Percentiles rank a stretch among this genome's conserved stretches.
These are phyloP conservation scores for Carcharodon carcharias DNA, from an alignment of 2,797 vertebrate genomes.

Conservation along the genomic window DNA sequence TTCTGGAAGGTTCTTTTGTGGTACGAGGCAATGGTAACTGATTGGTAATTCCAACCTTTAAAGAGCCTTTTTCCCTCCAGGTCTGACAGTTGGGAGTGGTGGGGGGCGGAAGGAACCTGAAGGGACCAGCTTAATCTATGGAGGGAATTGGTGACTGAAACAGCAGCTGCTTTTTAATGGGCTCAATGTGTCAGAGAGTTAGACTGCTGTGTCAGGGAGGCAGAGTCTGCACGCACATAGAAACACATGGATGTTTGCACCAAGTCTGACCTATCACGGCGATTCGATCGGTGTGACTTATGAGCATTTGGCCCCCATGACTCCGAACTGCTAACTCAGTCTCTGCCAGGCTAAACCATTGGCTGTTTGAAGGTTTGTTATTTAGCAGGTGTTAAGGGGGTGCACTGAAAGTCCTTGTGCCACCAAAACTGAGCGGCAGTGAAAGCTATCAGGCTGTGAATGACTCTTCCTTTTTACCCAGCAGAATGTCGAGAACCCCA, in stretches of 20 bases:
- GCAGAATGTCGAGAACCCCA: background rate
- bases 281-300: background rate
- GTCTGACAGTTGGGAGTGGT: background rate
- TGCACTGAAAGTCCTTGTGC: background rate
- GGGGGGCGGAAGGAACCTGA: background rate
- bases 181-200: background rate
- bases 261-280: background rate
- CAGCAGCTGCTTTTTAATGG: background rate
- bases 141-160: background rate
- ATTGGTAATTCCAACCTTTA: background rate
- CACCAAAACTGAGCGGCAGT: background rate
- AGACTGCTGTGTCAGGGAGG: background rate
- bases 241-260: background rate
- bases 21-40: background rate
- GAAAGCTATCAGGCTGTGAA: background rate
- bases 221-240: background rate
- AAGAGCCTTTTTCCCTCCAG: background rate
- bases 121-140: background rate
- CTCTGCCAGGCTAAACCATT: background rate
- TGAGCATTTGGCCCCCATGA: background rate
- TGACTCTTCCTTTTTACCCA: background rate
- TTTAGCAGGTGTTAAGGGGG: background rate
- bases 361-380: background rate
- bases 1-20: background rate
- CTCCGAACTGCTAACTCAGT: background rate